These are phyloP conservation scores for Gephyroberyx darwinii DNA, from an alignment of 2,797 vertebrate species.

Conservation along the genomic window DNA sequence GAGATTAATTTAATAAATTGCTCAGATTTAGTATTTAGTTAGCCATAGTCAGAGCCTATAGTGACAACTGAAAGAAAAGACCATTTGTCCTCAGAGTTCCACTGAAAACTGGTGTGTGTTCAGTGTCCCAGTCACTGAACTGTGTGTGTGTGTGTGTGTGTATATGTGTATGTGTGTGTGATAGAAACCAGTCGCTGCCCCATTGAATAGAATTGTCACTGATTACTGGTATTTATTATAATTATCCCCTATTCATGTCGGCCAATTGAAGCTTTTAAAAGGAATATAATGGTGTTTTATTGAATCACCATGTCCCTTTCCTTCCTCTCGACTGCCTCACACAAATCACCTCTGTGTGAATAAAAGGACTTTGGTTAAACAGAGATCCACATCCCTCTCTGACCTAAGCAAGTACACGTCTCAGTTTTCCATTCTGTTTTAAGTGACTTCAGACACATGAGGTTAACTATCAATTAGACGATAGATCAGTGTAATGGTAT, in stretches of 20 bases:
- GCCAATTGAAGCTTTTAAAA: constrained; percentile 91
- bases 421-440: constrained; percentile 31
- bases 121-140: constrained; percentile 57
- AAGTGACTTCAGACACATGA: constrained; percentile 24
- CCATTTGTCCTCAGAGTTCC: constrained; percentile 65
- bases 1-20: constrained; percentile 5
- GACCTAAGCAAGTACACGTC: constrained; percentile 24
- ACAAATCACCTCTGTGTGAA: constrained; percentile 74
- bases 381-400: constrained; percentile 40
- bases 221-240: constrained; percentile 96
- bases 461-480: constrained; percentile 11
- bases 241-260: constrained; percentile 91
- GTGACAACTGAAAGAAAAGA: constrained; percentile 62
- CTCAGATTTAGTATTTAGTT: constrained; percentile 1
- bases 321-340: constrained; percentile 71
- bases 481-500: not conserved
- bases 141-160: constrained; percentile 55
- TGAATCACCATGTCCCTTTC: constrained; percentile 85
- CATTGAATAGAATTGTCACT: constrained; percentile 88
- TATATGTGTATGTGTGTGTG: constrained; percentile 71
- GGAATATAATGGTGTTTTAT: constrained; percentile 91
- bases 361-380: constrained; percentile 73
- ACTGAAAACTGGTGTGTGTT: constrained; percentile 59
- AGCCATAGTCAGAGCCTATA: constrained; percentile 11
- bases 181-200: constrained; percentile 88